A percentile compares a stretch with the other conserved stretches of the same genome.
Evolutionary conservation across 2,113 vertebrate genomes (phyloP).

Genomic region (Polypterus senegalus): DNA sequence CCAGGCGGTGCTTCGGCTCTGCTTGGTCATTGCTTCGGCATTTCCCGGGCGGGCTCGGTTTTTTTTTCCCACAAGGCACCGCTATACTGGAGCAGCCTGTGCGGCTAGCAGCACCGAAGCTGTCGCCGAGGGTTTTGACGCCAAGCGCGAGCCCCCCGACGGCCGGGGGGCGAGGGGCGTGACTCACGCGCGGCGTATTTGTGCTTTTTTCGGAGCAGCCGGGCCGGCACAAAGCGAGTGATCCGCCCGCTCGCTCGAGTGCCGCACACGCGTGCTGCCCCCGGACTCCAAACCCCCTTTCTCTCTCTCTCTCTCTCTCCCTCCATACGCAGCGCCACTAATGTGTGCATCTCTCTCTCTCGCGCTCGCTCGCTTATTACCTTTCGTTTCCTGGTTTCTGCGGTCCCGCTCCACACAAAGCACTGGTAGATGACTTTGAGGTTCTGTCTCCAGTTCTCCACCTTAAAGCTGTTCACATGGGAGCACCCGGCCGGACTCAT

Average conservation of each 20-base stretch:
- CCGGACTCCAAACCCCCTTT: background rate
- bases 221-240: background rate
- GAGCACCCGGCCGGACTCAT: constrained; percentile 88
- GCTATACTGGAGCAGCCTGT: background rate
- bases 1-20: no score
- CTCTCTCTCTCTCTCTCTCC: background rate
- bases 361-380: constrained; percentile 41
- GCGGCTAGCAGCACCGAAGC: no score
- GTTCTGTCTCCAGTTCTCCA: constrained; percentile 97
- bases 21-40: background rate
- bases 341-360: background rate
- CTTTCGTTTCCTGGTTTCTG: constrained; percentile 91
- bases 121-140: no score
- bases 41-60: background rate
- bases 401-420: constrained; percentile 90
- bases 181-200: no score
- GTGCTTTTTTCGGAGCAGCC: no score
- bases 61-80: constrained; percentile 1
- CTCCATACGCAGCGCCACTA: background rate
- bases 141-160: no score
- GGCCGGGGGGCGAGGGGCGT: no score
- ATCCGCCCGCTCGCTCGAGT: background rate
- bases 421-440: constrained; percentile 91
- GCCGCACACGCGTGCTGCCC: background rate
- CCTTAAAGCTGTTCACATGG: constrained; percentile 88